Percentiles rank a stretch among this genome's conserved stretches.
phyloP scores from a whole-genome alignment of 2,113 vertebrate species.

The Forbesichthys agassizii region DNA sequence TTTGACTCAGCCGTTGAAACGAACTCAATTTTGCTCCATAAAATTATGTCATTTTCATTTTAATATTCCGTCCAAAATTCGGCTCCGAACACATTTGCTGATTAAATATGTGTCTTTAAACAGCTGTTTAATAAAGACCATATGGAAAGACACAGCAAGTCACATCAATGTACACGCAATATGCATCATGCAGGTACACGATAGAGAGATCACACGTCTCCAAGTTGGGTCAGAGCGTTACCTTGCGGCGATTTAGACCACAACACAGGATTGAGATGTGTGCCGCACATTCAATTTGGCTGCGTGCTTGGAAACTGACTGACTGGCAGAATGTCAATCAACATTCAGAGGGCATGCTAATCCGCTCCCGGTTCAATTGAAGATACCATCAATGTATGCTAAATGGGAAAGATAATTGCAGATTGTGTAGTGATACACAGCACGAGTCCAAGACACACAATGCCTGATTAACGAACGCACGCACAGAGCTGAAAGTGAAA shows the following conservation, averaged over 20 bases:
- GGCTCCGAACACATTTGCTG: not conserved
- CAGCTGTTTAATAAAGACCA: too few species aligned
- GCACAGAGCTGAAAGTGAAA: not conserved
- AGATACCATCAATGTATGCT: constrained; percentile 14
- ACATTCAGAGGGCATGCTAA: constrained; percentile 20
- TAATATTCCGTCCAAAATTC: constrained; percentile 5
- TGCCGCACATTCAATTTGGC: not conserved
- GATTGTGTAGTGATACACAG: not conserved
- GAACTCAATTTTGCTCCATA: constrained; percentile 10
- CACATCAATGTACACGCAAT: not conserved
- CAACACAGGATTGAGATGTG: not conserved
- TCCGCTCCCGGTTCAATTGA: constrained; percentile 24
- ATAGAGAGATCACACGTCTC: too few species aligned
- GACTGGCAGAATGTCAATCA: constrained; percentile 18
- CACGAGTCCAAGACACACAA: too few species aligned
- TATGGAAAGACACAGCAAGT: not conserved
- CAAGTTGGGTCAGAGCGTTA: too few species aligned
- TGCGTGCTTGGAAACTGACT: not conserved
- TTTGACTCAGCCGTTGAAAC: constrained; percentile 21
- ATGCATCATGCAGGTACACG: not conserved
- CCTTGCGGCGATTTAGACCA: too few species aligned
- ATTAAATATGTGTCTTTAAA: not conserved
- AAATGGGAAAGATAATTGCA: not conserved
- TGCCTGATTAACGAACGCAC: constrained; percentile 1
- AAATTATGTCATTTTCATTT: constrained; percentile 29